phyloP scores from a whole-genome alignment of 2,797 vertebrate genomes.

The Sarcophilus harrisii region DNA sequence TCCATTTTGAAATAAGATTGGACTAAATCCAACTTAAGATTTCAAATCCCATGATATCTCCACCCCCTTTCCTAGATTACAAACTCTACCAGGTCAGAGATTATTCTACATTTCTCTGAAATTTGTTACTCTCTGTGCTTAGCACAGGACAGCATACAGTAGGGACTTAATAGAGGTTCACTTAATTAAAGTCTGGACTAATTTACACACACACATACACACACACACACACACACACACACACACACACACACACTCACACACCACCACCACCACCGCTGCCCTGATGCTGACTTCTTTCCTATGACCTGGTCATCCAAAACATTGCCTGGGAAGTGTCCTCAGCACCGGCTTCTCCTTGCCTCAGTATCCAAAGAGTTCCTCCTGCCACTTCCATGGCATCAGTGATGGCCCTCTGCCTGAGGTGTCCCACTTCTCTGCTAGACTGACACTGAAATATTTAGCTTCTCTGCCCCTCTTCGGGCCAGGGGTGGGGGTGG shows the following conservation, averaged over 20 bases:
- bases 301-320: not conserved
- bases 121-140: not conserved
- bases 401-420: not conserved
- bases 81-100: not conserved
- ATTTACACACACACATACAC: not conserved
- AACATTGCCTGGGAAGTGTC: not conserved
- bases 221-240: not conserved
- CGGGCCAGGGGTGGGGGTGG: not conserved
- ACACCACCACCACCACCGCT: too few relatives aligned
- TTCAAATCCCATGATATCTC: not conserved
- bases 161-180: not conserved
- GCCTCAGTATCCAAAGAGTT: not conserved
- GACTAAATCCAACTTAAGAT: not conserved
- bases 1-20: not conserved
- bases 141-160: not conserved
- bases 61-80: not conserved
- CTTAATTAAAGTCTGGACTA: not conserved
- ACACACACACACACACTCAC: not conserved
- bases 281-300: not conserved
- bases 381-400: not conserved
- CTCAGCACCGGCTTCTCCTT: not conserved
- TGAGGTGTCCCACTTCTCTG: not conserved
- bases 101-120: not conserved
- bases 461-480: not conserved
- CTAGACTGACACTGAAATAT: not conserved